Evolutionary conservation across 2,113 vertebrate species (phyloP).

Genomic region (Otocyon megalotis): DNA sequence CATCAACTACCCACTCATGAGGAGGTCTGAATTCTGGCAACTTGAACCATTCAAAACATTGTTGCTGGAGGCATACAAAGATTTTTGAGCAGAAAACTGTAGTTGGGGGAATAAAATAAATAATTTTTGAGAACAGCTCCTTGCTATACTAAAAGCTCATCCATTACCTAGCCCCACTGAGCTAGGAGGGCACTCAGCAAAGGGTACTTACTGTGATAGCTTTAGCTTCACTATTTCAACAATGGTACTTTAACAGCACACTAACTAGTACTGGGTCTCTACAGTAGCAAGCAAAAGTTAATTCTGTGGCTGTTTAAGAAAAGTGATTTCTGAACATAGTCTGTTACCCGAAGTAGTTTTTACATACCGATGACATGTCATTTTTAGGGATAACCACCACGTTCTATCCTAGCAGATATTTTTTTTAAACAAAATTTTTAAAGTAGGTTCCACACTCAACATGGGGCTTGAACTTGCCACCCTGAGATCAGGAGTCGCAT

Average conservation of each 20-base stretch:
- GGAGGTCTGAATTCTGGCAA: neutral
- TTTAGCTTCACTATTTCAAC: neutral
- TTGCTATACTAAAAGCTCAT: neutral
- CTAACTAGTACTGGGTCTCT: neutral
- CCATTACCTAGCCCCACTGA: neutral
- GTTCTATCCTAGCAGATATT: neutral
- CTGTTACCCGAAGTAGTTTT: neutral
- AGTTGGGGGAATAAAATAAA: neutral
- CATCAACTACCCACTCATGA: neutral
- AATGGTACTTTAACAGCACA: neutral
- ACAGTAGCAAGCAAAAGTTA: neutral
- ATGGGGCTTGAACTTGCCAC: neutral
- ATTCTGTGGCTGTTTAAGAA: slow-evolving; percentile 21
- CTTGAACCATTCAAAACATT: neutral
- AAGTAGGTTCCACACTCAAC: neutral
- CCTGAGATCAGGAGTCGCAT: neutral
- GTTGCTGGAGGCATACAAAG: neutral
- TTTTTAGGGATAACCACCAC: neutral
- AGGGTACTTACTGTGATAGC: neutral
- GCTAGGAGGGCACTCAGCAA: neutral
- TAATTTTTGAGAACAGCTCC: neutral
- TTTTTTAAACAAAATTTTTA: neutral
- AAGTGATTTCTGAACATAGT: neutral
- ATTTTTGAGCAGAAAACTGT: neutral
- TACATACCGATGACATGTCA: neutral